Evolutionary conservation across 2,888 invertebrate genomes (phyloP), one percentile per base, ranked within the genome.

Genomic region (Amiota mariae): DNA sequence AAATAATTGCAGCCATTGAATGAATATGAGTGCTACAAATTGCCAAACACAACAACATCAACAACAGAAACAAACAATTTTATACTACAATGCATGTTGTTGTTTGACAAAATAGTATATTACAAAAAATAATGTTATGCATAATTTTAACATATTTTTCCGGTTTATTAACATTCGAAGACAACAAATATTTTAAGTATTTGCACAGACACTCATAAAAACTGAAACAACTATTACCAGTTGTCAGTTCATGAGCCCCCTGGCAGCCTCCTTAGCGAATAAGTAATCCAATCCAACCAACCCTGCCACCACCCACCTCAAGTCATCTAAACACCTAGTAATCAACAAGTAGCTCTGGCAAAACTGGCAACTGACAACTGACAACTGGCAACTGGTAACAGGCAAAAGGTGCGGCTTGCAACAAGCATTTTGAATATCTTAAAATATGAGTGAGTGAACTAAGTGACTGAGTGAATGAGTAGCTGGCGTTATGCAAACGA

Each of bases 121-220:
- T 36, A 36, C 36, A 36, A 36, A 36, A 36, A 36, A 36, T 36
- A 36, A 36, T 36, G 36, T 36, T 36, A 36, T 36, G 36, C 36
- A 36, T 36, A 63, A 63, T 63, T 63, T 63, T 63, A 18, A 63
- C 36, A 63, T 24, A 63, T 63, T 63, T 63, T 63, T 63, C 63
- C 63, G 63, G 63, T 63, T 63, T 63, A 63, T 63, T 24, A 63
- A 46, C 63, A 46, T n/a, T 13, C 15, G 6, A 54, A 54, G 63
- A 36, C 18, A 61, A 36, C 36, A 63, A 63, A 36, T 36, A 36
- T 63, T 63, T 63, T 9, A 63, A 63, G 63, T 63, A 63, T 66
- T 66, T 66, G 51, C 47, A 24, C 51, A 54, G 67, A 24, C 67
- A 20, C 12, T 36, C 64, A 64, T 13, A 57, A 15, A 57, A 18